phyloP scores from a whole-genome alignment of 92 coral and sea anemone species.

The Zoanthus sociatus region DNA sequence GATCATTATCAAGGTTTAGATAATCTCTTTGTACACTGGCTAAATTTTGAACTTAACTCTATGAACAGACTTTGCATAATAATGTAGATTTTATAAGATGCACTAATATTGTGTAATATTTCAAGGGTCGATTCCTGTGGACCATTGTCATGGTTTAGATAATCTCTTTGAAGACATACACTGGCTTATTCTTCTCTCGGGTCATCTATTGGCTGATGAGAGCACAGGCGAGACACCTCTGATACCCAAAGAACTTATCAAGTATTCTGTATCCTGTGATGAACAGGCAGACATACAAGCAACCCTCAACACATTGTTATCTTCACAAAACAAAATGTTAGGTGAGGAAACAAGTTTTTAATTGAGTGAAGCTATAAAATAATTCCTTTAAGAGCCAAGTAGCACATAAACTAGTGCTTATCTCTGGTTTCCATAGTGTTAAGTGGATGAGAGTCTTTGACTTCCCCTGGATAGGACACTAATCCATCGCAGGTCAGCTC shows the following conservation, averaged over 20 bases:
- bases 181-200: slow-evolving; percentile 90
- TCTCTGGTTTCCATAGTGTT: too few relatives aligned
- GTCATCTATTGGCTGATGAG: slow-evolving; percentile 90
- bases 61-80: too few relatives aligned
- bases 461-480: too few relatives aligned
- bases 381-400: too few relatives aligned
- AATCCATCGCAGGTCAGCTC: too few relatives aligned
- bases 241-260: slow-evolving; percentile 85
- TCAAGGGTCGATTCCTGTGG: slow-evolving; percentile 69
- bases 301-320: slow-evolving; percentile 70
- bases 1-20: slow-evolving; percentile 72
- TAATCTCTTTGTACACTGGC: slow-evolving; percentile 94
- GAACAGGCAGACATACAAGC: slow-evolving; percentile 75
- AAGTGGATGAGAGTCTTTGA: too few relatives aligned
- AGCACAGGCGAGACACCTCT: slow-evolving; percentile 90
- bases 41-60: slow-evolving; percentile 9
- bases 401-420: too few relatives aligned
- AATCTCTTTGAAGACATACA: slow-evolving; percentile 94
- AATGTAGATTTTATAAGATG: not conserved
- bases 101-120: not conserved
- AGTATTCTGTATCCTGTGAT: slow-evolving; percentile 73
- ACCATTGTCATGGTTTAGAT: slow-evolving; percentile 69
- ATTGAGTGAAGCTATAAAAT: not conserved
- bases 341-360: slow-evolving; percentile 56
- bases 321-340: slow-evolving; percentile 67